phyloP scores from a whole-genome alignment of 2,888 invertebrate species.

The Melanotus villosus region DNA sequence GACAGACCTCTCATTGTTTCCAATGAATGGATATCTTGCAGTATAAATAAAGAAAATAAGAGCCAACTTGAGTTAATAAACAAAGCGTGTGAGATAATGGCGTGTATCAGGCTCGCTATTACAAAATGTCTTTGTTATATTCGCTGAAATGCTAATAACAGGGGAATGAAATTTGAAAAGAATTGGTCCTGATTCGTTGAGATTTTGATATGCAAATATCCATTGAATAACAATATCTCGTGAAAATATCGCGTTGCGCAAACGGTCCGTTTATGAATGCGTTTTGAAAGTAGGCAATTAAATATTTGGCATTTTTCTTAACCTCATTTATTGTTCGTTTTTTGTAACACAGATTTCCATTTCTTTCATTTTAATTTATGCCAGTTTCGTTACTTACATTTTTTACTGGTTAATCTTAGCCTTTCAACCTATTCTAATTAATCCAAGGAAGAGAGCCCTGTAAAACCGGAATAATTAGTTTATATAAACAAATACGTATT shows the following conservation, averaged over 20 bases:
- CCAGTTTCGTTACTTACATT: too few relatives aligned
- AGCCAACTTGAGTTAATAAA: slow-evolving; percentile 36
- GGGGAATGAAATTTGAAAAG: slow-evolving; percentile 31
- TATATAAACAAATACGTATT: too few relatives aligned
- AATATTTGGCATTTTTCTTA: not conserved
- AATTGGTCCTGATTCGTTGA: slow-evolving; percentile 25
- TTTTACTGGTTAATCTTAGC: too few relatives aligned
- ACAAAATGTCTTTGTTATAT: slow-evolving; percentile 46
- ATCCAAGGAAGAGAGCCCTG: too few relatives aligned
- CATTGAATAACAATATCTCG: slow-evolving; percentile 22
- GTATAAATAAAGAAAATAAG: slow-evolving; percentile 22
- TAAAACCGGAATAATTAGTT: too few relatives aligned
- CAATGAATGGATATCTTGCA: slow-evolving; percentile 58
- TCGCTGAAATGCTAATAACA: slow-evolving; percentile 13
- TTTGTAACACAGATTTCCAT: too few relatives aligned
- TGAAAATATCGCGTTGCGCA: slow-evolving; percentile 26
- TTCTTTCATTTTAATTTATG: too few relatives aligned
- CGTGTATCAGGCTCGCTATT: slow-evolving; percentile 29
- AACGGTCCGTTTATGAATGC: slow-evolving; percentile 7
- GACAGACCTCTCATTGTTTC: slow-evolving; percentile 59
- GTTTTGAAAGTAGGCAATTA: slow-evolving; percentile 19
- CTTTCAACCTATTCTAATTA: too few relatives aligned
- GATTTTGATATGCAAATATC: slow-evolving; percentile 32
- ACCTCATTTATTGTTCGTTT: not conserved
- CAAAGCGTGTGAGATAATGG: slow-evolving; percentile 48